These are phyloP conservation scores for Dendroctonus ponderosae DNA, from an alignment of 1,140 invertebrate species.

Conservation along the genomic window DNA sequence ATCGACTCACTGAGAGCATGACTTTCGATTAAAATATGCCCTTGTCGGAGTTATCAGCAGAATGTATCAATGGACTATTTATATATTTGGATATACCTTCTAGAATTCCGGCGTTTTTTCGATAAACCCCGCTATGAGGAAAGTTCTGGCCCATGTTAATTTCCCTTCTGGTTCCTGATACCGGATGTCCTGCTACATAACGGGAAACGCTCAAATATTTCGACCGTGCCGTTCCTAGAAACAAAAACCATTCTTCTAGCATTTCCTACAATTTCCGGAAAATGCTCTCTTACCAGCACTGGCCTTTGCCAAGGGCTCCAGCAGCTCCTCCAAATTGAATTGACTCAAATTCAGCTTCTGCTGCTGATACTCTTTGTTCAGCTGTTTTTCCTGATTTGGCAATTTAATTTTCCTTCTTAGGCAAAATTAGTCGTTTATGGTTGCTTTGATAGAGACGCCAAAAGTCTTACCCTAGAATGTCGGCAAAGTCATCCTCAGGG, in stretches of 20 bases:
- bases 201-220: slow-evolving; percentile 70
- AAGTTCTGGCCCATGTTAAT: slow-evolving; percentile 16
- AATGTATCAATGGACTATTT: too few species aligned
- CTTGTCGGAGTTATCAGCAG: too few species aligned
- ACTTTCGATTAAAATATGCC: too few species aligned
- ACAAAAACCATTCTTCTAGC: neutral
- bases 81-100: slow-evolving; percentile 4
- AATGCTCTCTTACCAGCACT: slow-evolving; percentile 29
- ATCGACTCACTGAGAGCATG: too few species aligned
- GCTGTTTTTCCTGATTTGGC: slow-evolving; percentile 41
- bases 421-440: neutral
- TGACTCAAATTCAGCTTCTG: slow-evolving; percentile 55
- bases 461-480: slow-evolving; percentile 58
- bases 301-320: slow-evolving; percentile 51
- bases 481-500: slow-evolving; percentile 59
- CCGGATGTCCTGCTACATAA: slow-evolving; percentile 62
- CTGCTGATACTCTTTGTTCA: slow-evolving; percentile 23
- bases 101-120: slow-evolving; percentile 21
- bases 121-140: slow-evolving; percentile 20
- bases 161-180: slow-evolving; percentile 19
- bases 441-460: neutral
- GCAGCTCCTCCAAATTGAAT: slow-evolving; percentile 50
- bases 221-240: slow-evolving; percentile 63
- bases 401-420: slow-evolving; percentile 47
- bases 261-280: neutral